phyloP scores from a whole-genome alignment of 2,888 invertebrate species.

The Smittia sp. region DNA sequence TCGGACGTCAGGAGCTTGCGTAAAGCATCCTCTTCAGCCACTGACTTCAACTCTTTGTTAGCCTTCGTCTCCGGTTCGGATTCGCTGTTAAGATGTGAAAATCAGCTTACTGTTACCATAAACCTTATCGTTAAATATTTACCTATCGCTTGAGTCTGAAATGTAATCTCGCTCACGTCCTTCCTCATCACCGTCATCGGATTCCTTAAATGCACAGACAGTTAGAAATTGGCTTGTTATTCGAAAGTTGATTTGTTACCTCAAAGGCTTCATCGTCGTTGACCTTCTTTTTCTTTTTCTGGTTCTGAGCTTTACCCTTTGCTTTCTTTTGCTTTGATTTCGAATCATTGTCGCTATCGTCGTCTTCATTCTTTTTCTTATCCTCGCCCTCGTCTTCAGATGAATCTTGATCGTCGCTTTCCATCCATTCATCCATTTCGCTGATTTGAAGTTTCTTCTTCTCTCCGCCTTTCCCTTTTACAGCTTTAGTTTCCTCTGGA shows the following conservation, averaged over 20 bases:
- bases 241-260: background rate
- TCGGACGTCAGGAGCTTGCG: constrained; percentile 82
- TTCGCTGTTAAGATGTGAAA: constrained; percentile 53
- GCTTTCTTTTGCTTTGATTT: constrained; percentile 66
- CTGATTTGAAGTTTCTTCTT: constrained; percentile 76
- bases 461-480: constrained; percentile 58
- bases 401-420: constrained; percentile 76
- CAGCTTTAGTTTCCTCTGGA: constrained; percentile 50
- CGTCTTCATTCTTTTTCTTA: constrained; percentile 61
- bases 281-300: constrained; percentile 74
- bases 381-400: constrained; percentile 67
- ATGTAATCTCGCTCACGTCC: constrained; percentile 94
- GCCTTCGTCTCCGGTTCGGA: constrained; percentile 71
- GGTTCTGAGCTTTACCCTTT: constrained; percentile 56
- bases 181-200: constrained; percentile 96
- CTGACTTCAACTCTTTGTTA: constrained; percentile 80
- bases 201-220: constrained; percentile 60
- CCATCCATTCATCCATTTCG: constrained; percentile 93
- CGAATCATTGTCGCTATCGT: constrained; percentile 55
- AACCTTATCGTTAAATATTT: constrained; percentile 43
- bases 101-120: background rate
- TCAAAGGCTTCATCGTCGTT: constrained; percentile 89
- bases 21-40: constrained; percentile 87
- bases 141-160: constrained; percentile 78
- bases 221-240: background rate